Evolutionary conservation across 2,113 vertebrate genomes (phyloP).

Genomic region (Salvator merianae): DNA sequence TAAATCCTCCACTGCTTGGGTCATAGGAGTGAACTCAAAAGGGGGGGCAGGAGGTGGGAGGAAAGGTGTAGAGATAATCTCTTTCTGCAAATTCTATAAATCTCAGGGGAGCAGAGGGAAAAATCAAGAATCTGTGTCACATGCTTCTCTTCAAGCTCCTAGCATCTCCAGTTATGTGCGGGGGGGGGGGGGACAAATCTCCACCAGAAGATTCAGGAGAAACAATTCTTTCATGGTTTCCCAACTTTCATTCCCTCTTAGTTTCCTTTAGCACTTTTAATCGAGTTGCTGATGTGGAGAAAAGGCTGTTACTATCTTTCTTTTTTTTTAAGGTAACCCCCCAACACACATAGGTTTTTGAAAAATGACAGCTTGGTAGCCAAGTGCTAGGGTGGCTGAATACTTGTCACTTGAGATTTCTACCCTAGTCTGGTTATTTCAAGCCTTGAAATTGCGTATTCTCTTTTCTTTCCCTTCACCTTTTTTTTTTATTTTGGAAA

Average conservation of each 20-base stretch:
- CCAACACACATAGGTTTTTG: slow-evolving; percentile 41
- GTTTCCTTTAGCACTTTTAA: slow-evolving; percentile 60
- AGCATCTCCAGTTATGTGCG: slow-evolving; percentile 72
- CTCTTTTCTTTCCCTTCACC: background rate
- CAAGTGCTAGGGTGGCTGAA: slow-evolving; percentile 71
- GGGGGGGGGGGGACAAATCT: slow-evolving; percentile 52
- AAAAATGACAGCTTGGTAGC: slow-evolving; percentile 66
- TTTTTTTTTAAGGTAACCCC: background rate
- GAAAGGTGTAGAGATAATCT: slow-evolving; percentile 95
- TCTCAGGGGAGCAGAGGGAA: slow-evolving; percentile 43
- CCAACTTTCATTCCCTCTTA: slow-evolving; percentile 50
- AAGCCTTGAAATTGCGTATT: slow-evolving; percentile 68
- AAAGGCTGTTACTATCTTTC: slow-evolving; percentile 65
- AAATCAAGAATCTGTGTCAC: slow-evolving; percentile 91
- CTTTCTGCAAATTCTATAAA: slow-evolving; percentile 88
- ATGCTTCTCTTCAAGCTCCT: slow-evolving; percentile 83
- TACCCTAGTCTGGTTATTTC: slow-evolving; percentile 63
- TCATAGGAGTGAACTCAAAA: slow-evolving; percentile 79
- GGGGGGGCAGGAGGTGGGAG: slow-evolving; percentile 55
- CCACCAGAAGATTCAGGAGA: slow-evolving; percentile 52
- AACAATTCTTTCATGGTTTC: slow-evolving; percentile 61
- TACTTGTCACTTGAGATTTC: slow-evolving; percentile 78
- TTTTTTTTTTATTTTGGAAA: slow-evolving; percentile 36
- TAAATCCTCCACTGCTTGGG: slow-evolving; percentile 91
- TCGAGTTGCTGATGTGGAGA: slow-evolving; percentile 61